Evolutionary conservation across 2,888 invertebrate species (phyloP), one percentile per base, ranked within the genome.

Genomic region (Cistogaster globosa): DNA sequence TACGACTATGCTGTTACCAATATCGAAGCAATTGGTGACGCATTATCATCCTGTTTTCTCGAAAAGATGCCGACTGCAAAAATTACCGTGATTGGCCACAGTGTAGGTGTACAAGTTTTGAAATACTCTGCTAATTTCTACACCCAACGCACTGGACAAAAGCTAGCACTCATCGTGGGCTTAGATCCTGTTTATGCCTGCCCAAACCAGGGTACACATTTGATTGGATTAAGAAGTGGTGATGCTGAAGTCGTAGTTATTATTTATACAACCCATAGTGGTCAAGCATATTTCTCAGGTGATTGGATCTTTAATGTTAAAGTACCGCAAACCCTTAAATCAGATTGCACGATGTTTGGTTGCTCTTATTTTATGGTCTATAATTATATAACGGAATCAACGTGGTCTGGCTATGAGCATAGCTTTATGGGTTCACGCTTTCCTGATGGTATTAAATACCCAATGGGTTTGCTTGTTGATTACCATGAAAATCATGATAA

Each of bases 1-100:
- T 92, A 92, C 85, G 88, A 89, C 3, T 92, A 92, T 92, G 91
- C 92, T 0, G 91, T 92, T 3, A 87, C 90, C 14, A 92, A 92
- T 78, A 92, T 92, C 6, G 90, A 92, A 76, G 88, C 86, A 58
- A 88, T 91, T 65, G 91, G 91, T 4, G 68, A 79, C 26, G 26
- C 1, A 4, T 26, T 26, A 26, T 26, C 26, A 26, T 4, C 2
- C 4, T 2, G 4, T 26, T 26, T 3, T 57, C 91, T 42, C 72
- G 87, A 4, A 85, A 88, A 36, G 62, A 55, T 81, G 7, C 69
- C 86, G 6, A 51, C 79, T 8, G 88, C 90, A 12, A 87, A 88
- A 14, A 88, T 90, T 8, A 90, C 91, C 85, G 75, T 91, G 48
- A 89, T 91, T 74, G 91, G 89, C 6, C 90, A 91, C 55, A 91